These are phyloP conservation scores for Agonopterix subpropinquella DNA, from an alignment of 2,888 invertebrate genomes.

Conservation along the genomic window DNA sequence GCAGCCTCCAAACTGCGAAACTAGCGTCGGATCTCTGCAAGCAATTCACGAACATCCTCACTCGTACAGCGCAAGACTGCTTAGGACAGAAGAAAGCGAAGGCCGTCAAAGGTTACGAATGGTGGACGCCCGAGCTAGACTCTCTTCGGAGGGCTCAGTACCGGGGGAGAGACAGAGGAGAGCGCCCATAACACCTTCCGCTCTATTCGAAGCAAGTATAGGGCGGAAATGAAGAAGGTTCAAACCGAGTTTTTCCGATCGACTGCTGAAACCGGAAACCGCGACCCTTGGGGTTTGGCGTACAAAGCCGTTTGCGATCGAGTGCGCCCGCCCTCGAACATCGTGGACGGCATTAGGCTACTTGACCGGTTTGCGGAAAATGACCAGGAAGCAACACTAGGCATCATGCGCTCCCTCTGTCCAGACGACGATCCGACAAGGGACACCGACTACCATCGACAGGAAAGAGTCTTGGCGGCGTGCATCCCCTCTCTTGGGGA, in stretches of 20 bases:
- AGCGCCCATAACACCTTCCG: too few relatives aligned
- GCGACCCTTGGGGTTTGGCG: constrained; percentile 13
- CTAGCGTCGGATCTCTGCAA: neutral
- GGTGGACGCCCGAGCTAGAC: neutral
- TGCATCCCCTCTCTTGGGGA: neutral
- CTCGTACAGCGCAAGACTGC: neutral
- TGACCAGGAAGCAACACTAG: too few relatives aligned
- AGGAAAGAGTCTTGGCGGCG: neutral
- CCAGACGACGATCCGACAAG: too few relatives aligned
- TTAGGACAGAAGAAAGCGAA: neutral
- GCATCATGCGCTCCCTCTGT: too few relatives aligned
- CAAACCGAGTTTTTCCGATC: neutral
- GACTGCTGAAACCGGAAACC: constrained; percentile 10
- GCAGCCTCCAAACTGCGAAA: neutral
- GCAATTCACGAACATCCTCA: neutral
- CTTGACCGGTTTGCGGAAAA: too few relatives aligned
- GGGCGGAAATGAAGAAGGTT: too few relatives aligned
- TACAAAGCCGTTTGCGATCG: constrained; percentile 7
- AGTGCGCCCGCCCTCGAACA: too few relatives aligned
- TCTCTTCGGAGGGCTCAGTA: neutral
- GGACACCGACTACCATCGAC: neutral
- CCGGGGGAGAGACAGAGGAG: too few relatives aligned
- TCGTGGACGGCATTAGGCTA: too few relatives aligned
- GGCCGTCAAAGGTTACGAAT: neutral
- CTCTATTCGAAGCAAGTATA: too few relatives aligned